Base-by-base conservation (phyloP, 2,113 vertebrate species). In the Prionailurus bengalensis region DNA sequence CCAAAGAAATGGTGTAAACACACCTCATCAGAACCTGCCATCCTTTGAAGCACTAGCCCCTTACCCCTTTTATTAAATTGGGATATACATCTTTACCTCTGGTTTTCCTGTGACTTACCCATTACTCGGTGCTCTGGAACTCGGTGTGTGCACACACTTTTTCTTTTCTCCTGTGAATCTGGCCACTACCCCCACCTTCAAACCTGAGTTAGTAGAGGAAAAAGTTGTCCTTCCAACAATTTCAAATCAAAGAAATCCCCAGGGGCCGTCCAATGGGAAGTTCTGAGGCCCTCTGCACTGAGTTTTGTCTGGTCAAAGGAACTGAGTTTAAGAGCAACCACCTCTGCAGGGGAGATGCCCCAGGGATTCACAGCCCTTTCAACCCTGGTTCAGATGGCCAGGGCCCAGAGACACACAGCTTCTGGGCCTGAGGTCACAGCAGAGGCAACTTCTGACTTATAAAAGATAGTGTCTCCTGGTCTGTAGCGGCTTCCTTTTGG, bases 241-340 rank as follows among this genome's bases (percentile, higher is more conserved):
- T 19, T 84, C 27, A 53, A 84, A 45, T 48, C 51, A 70, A 71
- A 96, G 76, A 95, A 96, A 36, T 89, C 53, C 65, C 89, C 79
- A 82, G 78, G 51, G 96, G 23, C 58, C 42, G 17, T 94, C 14
- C 23, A 12, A 9, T 36, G 42, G 23, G 36, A 84, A 51, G 63
- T 39, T 80, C 11, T 83, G 48, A 39, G 45, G 25, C 17, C 5
- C 21, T 70, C 21, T 66, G 66, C 51, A 48, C 7, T 21, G 61
- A 73, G 55, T 48, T 91, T 94, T 58, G 21, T 93, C 55, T 33
- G 31, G 48, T 73, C 33, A 48, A 63, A 15, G 48, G 71, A 51
- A 45, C 39, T 78, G 58, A 16, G 16, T n/a, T 25, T 81, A 70
- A 84, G 81, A 95, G 74, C 81, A 82, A 48, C 15, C 3, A 7